Conservation (phyloP, 2,113 vertebrate genomes). For the Gambusia affinis region DNA sequence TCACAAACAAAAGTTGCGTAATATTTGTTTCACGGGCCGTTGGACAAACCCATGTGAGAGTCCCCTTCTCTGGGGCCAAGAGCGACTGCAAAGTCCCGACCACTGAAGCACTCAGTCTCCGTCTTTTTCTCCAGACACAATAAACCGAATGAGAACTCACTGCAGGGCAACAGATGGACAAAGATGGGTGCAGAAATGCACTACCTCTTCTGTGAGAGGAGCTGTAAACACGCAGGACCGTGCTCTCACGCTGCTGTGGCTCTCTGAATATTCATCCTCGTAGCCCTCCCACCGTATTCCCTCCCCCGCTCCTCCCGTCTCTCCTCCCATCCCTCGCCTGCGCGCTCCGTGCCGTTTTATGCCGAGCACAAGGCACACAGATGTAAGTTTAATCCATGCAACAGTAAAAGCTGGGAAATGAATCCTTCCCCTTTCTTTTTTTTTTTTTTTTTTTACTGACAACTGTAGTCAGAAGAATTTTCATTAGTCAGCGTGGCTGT, state of each 20-base stretch:
- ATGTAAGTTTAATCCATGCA: slow-evolving; percentile 76
- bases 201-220: slow-evolving; percentile 34
- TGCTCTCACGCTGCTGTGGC: slow-evolving; percentile 46
- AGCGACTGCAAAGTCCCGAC: slow-evolving; percentile 38
- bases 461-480: slow-evolving; percentile 29
- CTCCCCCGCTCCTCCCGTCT: slow-evolving; percentile 21
- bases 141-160: slow-evolving; percentile 35
- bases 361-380: slow-evolving; percentile 62
- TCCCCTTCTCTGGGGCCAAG: slow-evolving; percentile 46
- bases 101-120: slow-evolving; percentile 23
- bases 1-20: slow-evolving; percentile 76
- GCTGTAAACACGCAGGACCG: slow-evolving; percentile 49
- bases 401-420: slow-evolving; percentile 47
- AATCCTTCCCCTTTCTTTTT: slow-evolving; percentile 38
- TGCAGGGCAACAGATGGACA: slow-evolving; percentile 48
- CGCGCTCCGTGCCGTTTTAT: slow-evolving; percentile 57
- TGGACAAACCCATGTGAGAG: slow-evolving; percentile 64
- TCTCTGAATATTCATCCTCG: slow-evolving; percentile 59
- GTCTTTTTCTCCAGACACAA: slow-evolving; percentile 35
- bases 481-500: slow-evolving; percentile 42
- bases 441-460: slow-evolving; percentile 22
- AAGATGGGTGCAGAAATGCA: slow-evolving; percentile 28
- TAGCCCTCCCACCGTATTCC: slow-evolving; percentile 64
- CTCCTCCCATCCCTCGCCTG: slow-evolving; percentile 49
- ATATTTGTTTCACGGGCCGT: slow-evolving; percentile 75